phyloP scores from a whole-genome alignment of 2,888 invertebrate species.

The Sympetrum striolatum region DNA sequence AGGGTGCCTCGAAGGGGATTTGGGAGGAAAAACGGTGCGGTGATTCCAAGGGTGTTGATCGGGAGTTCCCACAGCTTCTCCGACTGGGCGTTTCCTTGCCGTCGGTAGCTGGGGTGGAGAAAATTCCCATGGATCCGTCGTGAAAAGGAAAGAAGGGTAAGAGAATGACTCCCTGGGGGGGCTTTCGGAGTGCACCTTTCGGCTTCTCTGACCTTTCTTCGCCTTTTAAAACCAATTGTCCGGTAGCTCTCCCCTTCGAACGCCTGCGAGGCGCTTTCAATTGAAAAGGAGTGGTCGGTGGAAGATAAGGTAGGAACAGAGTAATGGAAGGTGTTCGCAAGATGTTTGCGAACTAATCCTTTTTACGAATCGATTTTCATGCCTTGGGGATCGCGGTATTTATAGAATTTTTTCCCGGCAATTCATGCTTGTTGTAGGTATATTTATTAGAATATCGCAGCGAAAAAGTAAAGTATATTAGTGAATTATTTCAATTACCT shows the following conservation, averaged over 20 bases:
- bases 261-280: not conserved
- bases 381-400: no score
- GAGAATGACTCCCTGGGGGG: not conserved
- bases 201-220: not conserved
- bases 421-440: no score
- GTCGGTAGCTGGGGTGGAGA: not conserved
- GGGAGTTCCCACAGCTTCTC: not conserved
- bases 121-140: not conserved
- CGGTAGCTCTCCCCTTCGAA: not conserved
- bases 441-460: no score
- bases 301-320: not conserved
- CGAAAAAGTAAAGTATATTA: no score
- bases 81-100: not conserved
- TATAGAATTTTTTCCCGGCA: no score
- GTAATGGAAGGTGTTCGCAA: no score
- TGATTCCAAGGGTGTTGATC: not conserved
- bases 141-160: not conserved
- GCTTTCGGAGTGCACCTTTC: not conserved
- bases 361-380: no score
- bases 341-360: no score
- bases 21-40: not conserved
- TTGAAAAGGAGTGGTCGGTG: not conserved
- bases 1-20: not conserved
- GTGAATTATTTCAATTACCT: no score
- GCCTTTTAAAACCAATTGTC: not conserved